Conservation (phyloP, 2,797 vertebrate genomes). For the Streptopelia turtur region DNA sequence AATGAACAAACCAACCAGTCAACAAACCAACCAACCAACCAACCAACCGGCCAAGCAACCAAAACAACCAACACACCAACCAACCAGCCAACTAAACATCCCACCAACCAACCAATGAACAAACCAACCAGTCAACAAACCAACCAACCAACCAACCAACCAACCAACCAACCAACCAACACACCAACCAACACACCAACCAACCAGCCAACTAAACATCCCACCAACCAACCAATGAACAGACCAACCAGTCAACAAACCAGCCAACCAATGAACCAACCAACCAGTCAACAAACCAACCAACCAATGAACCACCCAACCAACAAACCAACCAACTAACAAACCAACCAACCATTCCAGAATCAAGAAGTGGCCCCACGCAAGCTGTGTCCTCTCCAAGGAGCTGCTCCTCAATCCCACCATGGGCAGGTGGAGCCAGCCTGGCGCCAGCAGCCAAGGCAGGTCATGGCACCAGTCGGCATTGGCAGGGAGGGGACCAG, state of each 20-base stretch:
- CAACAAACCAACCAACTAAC: not conserved
- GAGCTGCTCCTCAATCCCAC: not conserved
- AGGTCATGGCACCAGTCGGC: rapidly evolving
- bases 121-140: rapidly evolving
- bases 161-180: rapidly evolving
- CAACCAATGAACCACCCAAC: not conserved
- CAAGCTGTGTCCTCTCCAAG: not conserved
- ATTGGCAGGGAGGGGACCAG: not conserved
- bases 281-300: not conserved
- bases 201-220: rapidly evolving
- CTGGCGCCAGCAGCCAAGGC: rapidly evolving
- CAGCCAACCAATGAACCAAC: too few relatives aligned
- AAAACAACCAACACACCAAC: rapidly evolving
- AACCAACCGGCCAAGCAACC: rapidly evolving
- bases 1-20: rapidly evolving
- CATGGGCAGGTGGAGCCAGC: rapidly evolving
- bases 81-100: rapidly evolving
- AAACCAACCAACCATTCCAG: rapidly evolving
- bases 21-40: rapidly evolving
- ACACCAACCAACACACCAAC: not conserved
- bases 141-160: rapidly evolving
- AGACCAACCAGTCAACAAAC: not conserved
- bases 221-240: rapidly evolving
- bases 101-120: rapidly evolving
- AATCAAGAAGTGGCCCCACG: rapidly evolving